These are phyloP conservation scores for Sanderia malayensis DNA, from an alignment of 30 jellyfish, hydroid and myxozoan genomes.

Conservation along the genomic window DNA sequence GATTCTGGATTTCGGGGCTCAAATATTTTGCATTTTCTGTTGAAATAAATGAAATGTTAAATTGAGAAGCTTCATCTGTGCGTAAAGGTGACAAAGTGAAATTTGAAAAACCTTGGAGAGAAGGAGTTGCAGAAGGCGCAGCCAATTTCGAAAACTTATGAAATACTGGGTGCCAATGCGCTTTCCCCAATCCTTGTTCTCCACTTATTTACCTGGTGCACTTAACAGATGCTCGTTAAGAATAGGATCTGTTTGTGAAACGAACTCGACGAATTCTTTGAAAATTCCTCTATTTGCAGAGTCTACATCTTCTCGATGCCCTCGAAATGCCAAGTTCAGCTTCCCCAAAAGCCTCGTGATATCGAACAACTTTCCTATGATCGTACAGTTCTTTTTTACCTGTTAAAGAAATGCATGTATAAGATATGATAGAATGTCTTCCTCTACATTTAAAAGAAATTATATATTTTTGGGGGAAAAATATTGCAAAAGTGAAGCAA, in stretches of 20 bases:
- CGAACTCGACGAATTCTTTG: slow-evolving; percentile 21
- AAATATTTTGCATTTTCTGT: slow-evolving; percentile 34
- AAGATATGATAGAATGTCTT: neutral
- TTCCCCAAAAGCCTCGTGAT: slow-evolving; percentile 8
- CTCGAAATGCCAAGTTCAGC: slow-evolving; percentile 36
- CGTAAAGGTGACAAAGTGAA: neutral
- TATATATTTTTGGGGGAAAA: neutral
- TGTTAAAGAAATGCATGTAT: neutral
- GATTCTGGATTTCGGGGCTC: slow-evolving; percentile 28
- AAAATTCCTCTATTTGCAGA: slow-evolving; percentile 30
- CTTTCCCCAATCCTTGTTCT: neutral
- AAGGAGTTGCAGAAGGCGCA: neutral
- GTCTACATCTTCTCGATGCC: slow-evolving; percentile 30
- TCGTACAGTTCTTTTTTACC: slow-evolving; percentile 1
- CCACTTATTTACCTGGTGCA: neutral
- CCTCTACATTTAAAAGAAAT: neutral
- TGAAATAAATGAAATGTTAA: neutral
- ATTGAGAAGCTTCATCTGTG: neutral
- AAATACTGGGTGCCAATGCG: neutral
- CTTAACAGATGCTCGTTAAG: slow-evolving; percentile 5
- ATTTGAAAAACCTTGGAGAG: neutral
- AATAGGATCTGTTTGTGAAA: slow-evolving; percentile 19
- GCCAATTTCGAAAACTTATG: neutral
- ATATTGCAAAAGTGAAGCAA: neutral
- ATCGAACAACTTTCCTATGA: slow-evolving; percentile 13